Percentiles rank a stretch among this genome's conserved stretches.
Conservation (phyloP, 2,113 vertebrate species). For the Heterotilapia buettikoferi region DNA sequence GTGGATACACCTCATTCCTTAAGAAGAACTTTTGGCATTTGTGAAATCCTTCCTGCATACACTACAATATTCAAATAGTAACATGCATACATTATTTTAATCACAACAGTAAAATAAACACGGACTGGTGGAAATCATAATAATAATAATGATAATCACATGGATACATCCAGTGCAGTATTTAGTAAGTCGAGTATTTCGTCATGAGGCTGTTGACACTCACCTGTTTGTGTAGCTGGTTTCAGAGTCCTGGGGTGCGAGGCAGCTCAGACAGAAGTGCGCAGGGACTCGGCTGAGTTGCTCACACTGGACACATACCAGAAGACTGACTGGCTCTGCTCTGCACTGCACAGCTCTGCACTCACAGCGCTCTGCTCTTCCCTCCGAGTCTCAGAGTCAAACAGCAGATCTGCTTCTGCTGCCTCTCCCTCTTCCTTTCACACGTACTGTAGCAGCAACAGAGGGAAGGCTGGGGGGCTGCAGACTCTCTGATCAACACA, state of each 20-base stretch:
- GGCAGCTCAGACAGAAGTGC: conserved; percentile 8
- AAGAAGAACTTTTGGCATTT: conserved; percentile 3
- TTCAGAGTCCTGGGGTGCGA: conserved; percentile 1
- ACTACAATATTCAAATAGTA: background rate
- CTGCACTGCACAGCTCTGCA: background rate
- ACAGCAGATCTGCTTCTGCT: conserved; percentile 48
- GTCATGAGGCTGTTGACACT: conserved; percentile 4
- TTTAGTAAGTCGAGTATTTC: background rate
- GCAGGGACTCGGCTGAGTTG: conserved; percentile 5
- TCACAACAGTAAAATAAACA: background rate
- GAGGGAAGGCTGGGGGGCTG: conserved; percentile 59
- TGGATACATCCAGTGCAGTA: background rate
- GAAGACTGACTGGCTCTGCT: conserved; percentile 12
- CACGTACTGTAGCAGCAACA: conserved; percentile 48
- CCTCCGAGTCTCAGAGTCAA: conserved; percentile 42
- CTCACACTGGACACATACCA: conserved; percentile 46
- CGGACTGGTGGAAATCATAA: background rate
- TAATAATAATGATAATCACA: background rate
- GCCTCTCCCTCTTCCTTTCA: conserved; percentile 39
- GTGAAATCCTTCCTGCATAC: background rate
- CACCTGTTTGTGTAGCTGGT: conserved; percentile 48
- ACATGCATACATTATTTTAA: background rate
- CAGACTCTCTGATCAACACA: conserved; percentile 52
- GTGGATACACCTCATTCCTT: background rate
- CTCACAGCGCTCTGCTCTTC: conserved; percentile 11